Base-by-base conservation (phyloP, 35 echinoderm and acorn worm species). In the Ptychodera flava region DNA sequence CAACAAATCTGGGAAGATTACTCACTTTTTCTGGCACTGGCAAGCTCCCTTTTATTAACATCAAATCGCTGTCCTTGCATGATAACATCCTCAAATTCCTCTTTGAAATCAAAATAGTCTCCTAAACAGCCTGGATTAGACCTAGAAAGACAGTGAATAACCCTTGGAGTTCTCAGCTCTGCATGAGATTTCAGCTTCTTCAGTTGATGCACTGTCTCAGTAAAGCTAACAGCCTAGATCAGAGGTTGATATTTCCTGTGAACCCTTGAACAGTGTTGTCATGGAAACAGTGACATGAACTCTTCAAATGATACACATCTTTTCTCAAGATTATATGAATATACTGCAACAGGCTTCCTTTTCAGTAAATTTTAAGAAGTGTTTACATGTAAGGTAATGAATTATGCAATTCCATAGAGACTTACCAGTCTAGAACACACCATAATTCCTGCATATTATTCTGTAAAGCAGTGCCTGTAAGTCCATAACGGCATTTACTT, bases 341-440 rank as follows among this genome's bases (percentile, higher is more conserved):
- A n/a, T n/a, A n/a, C n/a, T n/a, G n/a, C n/a, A n/a, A n/a, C n/a
- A n/a, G n/a, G n/a, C n/a, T n/a, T n/a, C n/a, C n/a, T n/a, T n/a
- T n/a, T n/a, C n/a, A n/a, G n/a, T n/a, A n/a, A n/a, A n/a, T n/a
- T n/a, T n/a, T n/a, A n/a, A n/a, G n/a, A n/a, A n/a, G n/a, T n/a
- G n/a, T n/a, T n/a, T n/a, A n/a, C n/a, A n/a, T n/a, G n/a, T n/a
- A n/a, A n/a, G n/a, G n/a, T n/a, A n/a, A n/a, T n/a, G n/a, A n/a
- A n/a, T n/a, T n/a, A n/a, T n/a, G n/a, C n/a, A n/a, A n/a, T n/a
- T n/a, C n/a, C n/a, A n/a, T n/a, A n/a, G n/a, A 84, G 32, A 79
- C 94, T 89, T 85, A 97, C 94, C 94, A 97, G 75, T 97, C 91
- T 28, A 97, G 75, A 0, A 97, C 78, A 89, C 94, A 97, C 94